Evolutionary conservation across 2,797 vertebrate species (phyloP).

Genomic region (Sciurus vulgaris): DNA sequence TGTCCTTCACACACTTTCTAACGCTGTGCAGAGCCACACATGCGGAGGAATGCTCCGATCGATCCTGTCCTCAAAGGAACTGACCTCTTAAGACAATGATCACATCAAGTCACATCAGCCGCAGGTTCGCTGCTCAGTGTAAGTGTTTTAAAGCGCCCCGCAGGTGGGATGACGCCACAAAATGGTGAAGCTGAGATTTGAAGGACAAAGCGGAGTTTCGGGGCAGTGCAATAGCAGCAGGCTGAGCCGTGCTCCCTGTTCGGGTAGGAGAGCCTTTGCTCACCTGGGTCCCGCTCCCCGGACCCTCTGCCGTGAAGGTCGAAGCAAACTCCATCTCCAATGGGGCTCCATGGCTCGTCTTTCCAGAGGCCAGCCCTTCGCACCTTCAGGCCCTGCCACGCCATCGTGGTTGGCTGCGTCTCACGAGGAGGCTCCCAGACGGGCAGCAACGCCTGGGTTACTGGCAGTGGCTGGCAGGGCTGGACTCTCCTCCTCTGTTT

Average conservation of each 20-base stretch:
- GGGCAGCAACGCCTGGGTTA: background rate
- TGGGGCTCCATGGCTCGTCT: rapidly evolving
- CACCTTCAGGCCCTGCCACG: background rate
- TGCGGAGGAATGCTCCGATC: too few relatives aligned
- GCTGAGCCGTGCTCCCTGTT: background rate
- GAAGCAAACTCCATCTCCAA: background rate
- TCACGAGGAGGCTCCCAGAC: background rate
- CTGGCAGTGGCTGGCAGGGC: rapidly evolving
- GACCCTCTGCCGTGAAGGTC: background rate
- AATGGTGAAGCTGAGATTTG: background rate
- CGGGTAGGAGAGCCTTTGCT: background rate
- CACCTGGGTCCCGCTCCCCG: background rate
- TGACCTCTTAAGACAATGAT: too few relatives aligned
- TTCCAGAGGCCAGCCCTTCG: background rate
- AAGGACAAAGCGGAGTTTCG: background rate
- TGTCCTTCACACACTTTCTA: too few relatives aligned
- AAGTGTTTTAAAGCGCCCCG: too few relatives aligned
- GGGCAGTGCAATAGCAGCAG: background rate
- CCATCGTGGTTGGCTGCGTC: background rate
- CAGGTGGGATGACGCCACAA: too few relatives aligned
- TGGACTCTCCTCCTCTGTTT: background rate
- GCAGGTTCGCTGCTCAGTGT: too few relatives aligned
- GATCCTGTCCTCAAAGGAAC: too few relatives aligned
- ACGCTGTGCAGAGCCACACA: rapidly evolving
- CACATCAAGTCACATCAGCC: too few relatives aligned